These are phyloP conservation scores for Amorpha juglandis DNA, from an alignment of 2,888 invertebrate species.

Conservation along the genomic window DNA sequence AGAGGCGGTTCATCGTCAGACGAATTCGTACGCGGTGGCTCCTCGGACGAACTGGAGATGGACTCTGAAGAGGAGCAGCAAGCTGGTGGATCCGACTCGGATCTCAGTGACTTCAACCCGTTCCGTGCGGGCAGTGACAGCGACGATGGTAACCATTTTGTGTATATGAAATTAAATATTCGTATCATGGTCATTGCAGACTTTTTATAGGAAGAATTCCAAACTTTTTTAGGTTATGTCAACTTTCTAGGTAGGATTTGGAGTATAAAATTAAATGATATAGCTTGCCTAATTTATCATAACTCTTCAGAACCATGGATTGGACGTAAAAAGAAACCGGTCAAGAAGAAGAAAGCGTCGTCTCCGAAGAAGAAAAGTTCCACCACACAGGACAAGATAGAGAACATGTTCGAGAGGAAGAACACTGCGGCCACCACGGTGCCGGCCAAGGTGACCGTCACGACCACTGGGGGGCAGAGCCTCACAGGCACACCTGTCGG, in stretches of 20 bases:
- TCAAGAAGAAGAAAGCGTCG: constrained; percentile 84
- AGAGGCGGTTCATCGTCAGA: constrained; percentile 86
- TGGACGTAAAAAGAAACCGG: constrained; percentile 86
- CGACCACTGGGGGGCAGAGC: constrained; percentile 56
- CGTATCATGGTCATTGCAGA: no score
- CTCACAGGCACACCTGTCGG: constrained; percentile 77
- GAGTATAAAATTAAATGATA: no score
- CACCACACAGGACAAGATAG: constrained; percentile 92
- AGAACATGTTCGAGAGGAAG: constrained; percentile 85
- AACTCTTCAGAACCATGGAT: constrained; percentile 89
- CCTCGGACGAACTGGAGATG: constrained; percentile 80
- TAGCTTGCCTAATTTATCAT: no score
- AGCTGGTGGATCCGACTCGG: constrained; percentile 60
- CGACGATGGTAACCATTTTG: constrained; percentile 87
- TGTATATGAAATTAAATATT: not conserved
- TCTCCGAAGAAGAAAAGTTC: constrained; percentile 83
- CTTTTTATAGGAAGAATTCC: no score
- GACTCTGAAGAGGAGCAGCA: constrained; percentile 58
- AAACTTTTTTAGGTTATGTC: no score
- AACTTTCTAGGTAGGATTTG: no score
- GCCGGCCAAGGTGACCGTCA: constrained; percentile 41
- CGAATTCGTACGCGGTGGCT: constrained; percentile 87
- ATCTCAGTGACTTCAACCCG: constrained; percentile 93
- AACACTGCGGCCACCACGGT: constrained; percentile 49
- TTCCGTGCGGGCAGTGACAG: constrained; percentile 91